These are phyloP conservation scores for Stenoptilia bipunctidactyla DNA, from an alignment of 2,888 invertebrate genomes.

Conservation along the genomic window DNA sequence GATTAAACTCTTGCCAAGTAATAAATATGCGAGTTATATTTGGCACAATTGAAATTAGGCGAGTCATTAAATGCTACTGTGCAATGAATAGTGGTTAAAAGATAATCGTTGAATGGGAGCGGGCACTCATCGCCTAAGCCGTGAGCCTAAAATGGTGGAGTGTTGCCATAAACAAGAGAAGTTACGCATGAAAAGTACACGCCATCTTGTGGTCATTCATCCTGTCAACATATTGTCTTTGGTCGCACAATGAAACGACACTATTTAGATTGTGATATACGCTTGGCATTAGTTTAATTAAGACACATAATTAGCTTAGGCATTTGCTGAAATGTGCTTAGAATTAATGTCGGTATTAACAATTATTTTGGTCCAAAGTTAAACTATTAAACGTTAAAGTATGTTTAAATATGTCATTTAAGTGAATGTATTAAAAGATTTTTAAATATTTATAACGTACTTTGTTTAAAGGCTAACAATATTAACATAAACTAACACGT, in stretches of 20 bases:
- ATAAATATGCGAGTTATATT: slow-evolving; percentile 65
- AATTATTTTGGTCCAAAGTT: slow-evolving; percentile 6
- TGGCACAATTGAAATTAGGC: slow-evolving; percentile 68
- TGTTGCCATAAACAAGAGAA: slow-evolving; percentile 57
- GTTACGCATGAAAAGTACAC: slow-evolving; percentile 57
- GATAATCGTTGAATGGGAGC: slow-evolving; percentile 60
- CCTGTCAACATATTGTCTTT: slow-evolving; percentile 67
- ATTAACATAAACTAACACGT: too few species aligned
- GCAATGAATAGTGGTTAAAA: slow-evolving; percentile 48
- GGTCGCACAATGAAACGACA: slow-evolving; percentile 55
- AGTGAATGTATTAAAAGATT: too few species aligned
- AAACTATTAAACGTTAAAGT: slow-evolving; percentile 6
- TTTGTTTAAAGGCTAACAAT: too few species aligned
- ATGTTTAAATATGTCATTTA: neutral
- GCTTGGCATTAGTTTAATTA: slow-evolving; percentile 58
- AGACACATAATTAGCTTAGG: slow-evolving; percentile 56
- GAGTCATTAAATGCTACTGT: slow-evolving; percentile 51
- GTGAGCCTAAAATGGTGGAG: slow-evolving; percentile 59
- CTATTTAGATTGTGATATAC: slow-evolving; percentile 61
- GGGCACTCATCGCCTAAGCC: slow-evolving; percentile 61
- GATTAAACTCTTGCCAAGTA: slow-evolving; percentile 55
- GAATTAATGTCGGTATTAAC: slow-evolving; percentile 19
- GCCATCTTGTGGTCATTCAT: slow-evolving; percentile 62
- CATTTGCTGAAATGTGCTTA: slow-evolving; percentile 31
- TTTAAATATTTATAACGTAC: too few species aligned